Conservation (phyloP, 2,797 vertebrate species). For the Odontamblyopus lacepedii region DNA sequence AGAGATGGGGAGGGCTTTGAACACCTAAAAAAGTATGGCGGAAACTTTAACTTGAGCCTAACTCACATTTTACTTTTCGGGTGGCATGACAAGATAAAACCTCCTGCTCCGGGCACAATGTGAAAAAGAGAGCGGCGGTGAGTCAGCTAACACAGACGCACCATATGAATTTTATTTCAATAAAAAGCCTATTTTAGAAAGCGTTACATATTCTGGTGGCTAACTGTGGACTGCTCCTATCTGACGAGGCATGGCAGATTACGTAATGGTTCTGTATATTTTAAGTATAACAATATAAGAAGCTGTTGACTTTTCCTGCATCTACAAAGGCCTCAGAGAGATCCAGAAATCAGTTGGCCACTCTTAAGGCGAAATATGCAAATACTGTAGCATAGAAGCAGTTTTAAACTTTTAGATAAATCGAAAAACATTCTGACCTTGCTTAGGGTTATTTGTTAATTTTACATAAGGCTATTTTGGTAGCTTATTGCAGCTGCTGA, state of each 20-base stretch:
- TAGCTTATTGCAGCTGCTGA: not conserved
- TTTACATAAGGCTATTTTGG: not conserved
- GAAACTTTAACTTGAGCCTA: constrained; percentile 51
- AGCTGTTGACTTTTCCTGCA: constrained; percentile 8
- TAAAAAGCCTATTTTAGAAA: constrained; percentile 36
- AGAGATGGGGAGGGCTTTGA: constrained; percentile 28
- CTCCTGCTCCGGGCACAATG: constrained; percentile 42
- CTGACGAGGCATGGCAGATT: constrained; percentile 27
- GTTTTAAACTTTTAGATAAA: not conserved
- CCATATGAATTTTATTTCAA: constrained; percentile 44
- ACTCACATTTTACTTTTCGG: constrained; percentile 43
- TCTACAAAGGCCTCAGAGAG: not conserved
- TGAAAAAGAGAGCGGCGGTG: constrained; percentile 40
- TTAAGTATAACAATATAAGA: constrained; percentile 7
- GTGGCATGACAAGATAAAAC: constrained; percentile 59
- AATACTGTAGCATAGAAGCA: not conserved
- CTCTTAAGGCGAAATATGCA: not conserved
- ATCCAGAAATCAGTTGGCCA: not conserved
- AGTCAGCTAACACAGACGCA: constrained; percentile 51
- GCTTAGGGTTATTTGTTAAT: not conserved
- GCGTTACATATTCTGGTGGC: constrained; percentile 40
- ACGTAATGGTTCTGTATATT: constrained; percentile 4
- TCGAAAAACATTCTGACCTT: not conserved
- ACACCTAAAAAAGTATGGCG: constrained; percentile 24
- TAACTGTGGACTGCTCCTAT: constrained; percentile 14